A percentile compares a stretch with the other conserved stretches of the same genome.
These are phyloP conservation scores for Diplodus sargus DNA, from an alignment of 2,797 vertebrate genomes.

Conservation along the genomic window DNA sequence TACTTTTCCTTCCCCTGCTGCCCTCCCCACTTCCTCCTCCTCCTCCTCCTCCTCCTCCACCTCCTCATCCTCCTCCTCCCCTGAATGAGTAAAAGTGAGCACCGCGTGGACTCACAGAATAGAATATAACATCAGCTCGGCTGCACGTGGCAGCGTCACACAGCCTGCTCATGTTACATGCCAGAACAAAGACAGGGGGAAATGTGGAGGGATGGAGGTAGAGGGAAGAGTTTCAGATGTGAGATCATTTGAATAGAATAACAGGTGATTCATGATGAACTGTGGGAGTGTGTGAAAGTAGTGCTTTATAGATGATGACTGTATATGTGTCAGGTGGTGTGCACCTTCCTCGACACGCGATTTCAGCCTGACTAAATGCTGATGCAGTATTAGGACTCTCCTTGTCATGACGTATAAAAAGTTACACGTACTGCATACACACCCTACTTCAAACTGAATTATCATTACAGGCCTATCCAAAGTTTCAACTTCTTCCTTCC, in stretches of 20 bases:
- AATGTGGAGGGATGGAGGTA: background rate
- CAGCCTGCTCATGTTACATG: slow-evolving; percentile 1
- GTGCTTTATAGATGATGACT: background rate
- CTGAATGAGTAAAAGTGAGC: slow-evolving; percentile 37
- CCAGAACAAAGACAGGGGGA: background rate
- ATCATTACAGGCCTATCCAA: slow-evolving; percentile 22
- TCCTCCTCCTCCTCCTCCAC: slow-evolving; percentile 19
- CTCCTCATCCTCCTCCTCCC: slow-evolving; percentile 34
- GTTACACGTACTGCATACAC: background rate
- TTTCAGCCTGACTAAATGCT: slow-evolving; percentile 10
- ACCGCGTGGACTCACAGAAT: background rate
- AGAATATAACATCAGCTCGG: slow-evolving; percentile 24
- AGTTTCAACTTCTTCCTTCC: slow-evolving; percentile 6
- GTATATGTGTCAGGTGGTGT: background rate
- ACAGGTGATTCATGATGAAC: slow-evolving; percentile 32
- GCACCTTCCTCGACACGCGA: slow-evolving; percentile 9
- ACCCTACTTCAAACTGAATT: slow-evolving; percentile 41
- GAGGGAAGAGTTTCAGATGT: background rate
- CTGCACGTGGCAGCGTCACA: slow-evolving; percentile 14
- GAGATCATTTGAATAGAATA: background rate
- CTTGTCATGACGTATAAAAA: slow-evolving; percentile 44
- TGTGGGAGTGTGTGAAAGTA: background rate
- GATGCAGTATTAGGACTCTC: slow-evolving; percentile 14
- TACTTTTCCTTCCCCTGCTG: slow-evolving; percentile 14
- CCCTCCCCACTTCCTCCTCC: slow-evolving; percentile 15